Evolutionary conservation across 2,113 vertebrate genomes (phyloP), one percentile per base, ranked within the genome.

Genomic region (Spermophilus dauricus): DNA sequence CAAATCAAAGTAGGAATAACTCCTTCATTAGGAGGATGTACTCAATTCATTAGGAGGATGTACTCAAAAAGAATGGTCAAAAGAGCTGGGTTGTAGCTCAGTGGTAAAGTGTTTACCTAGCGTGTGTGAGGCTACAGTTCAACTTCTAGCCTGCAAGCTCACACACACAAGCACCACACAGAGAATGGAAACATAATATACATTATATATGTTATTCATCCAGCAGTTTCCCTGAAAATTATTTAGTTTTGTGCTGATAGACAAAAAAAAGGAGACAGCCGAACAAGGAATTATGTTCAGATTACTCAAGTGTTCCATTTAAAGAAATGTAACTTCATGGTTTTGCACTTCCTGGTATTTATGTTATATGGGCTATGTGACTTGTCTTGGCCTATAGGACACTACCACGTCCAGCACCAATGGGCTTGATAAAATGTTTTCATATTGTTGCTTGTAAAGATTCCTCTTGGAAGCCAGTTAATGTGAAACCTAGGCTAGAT

Each of bases 301-400:
- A 69, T 58, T n/a, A 94, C 61, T 69, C 51, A 85, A 70, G 17
- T 20, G 16, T 76, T 92, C 48, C 56, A 70, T 58, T 51, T 94
- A 76, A 76, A 89, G 58, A 83, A 94, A 94, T 58, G 4, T 77
- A 75, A 97, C 30, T 70, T 85, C 17, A 67, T 42, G 34, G 10
- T 24, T 84, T 86, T 81, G 28, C 13, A 61, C 17, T 65, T 86
- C 63, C 39, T 85, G 17, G 18, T 85, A n/a, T 77, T 82, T 91
- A 72, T 84, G 48, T 77, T 65, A 26, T 53, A 42, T 16, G 37
- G 34, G 28, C 65, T 7, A 18, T 32, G 13, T 53, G 48, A 95
- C 67, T 1, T 69, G 56, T 58, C 56, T 58, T 70, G 76, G 86
- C 51, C 45, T 81, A 28, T 0, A 56, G 42, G 39, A 84, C 34